Evolutionary conservation across 1,140 invertebrate genomes (phyloP), one percentile per base, ranked within the genome.

Genomic region (Anastrepha obliqua): DNA sequence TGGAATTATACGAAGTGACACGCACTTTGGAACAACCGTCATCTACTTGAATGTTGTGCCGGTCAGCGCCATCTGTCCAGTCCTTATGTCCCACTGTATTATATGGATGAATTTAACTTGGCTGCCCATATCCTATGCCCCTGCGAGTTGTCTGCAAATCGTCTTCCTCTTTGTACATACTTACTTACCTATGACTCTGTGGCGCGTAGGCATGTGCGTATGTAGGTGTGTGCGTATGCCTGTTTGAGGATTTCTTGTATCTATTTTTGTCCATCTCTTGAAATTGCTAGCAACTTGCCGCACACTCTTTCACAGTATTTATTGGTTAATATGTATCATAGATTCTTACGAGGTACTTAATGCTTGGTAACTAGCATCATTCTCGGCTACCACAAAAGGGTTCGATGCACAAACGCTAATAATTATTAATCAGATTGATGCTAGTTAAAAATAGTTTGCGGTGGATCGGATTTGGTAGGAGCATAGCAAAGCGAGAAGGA

Each of bases 391-490:
- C 67, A 74, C 67, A 44, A 74, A 74, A 74, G 67, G 67, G 67
- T 74, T 74, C 67, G 15, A 15, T 74, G 67, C 42, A 74, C 67
- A 74, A 44, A 47, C 13, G 42, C 44, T 42, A 17, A 74, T 74
- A 47, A 74, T 74, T 42, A 17, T 44, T 74, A 47, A 74, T 74
- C 67, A 74, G 67, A 74, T 5, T 17, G 42, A 47, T 74, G 39
- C 39, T 74, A 74, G 67, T 74, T 74, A 74, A 74, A 74, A 74
- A 74, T 74, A 74, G 67, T 74, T 74, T 74, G 67, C n/a, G 67
- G 67, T 74, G 11, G 67, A 44, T 74, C 67, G 15, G 13, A 39
- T 74, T 74, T 74, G 67, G 67, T 17, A 67, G 2, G n/a, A 67
- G 29, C 65, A 42, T 67, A 47, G 9, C 51, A 47, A 74, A 74